These are phyloP conservation scores for Rhimphoctona megacephalus DNA, from an alignment of 2,888 invertebrate species.

Conservation along the genomic window DNA sequence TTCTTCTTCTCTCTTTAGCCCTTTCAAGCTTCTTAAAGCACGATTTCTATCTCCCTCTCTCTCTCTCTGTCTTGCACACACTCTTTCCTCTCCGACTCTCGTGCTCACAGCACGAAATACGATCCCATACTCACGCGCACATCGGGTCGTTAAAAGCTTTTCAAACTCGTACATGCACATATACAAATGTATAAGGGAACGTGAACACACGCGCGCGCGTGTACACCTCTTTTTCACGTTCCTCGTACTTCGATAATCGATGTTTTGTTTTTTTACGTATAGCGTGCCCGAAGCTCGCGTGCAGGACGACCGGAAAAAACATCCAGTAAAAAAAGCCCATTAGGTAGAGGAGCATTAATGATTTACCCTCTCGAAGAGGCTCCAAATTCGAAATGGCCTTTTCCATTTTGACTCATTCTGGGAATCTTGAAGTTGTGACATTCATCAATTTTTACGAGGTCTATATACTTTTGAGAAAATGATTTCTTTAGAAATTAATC, in stretches of 20 bases:
- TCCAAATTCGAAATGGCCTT: slow-evolving; percentile 11
- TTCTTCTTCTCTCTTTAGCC: slow-evolving; percentile 10
- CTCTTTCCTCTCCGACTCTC: slow-evolving; percentile 11
- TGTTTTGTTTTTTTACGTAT: slow-evolving; percentile 62
- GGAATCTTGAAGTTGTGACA: neutral
- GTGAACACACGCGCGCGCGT: slow-evolving; percentile 34
- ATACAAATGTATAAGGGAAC: neutral
- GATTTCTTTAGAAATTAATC: too few species aligned
- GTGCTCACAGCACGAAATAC: slow-evolving; percentile 75
- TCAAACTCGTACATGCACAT: slow-evolving; percentile 69
- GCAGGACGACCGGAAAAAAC: slow-evolving; percentile 35
- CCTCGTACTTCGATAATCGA: slow-evolving; percentile 66
- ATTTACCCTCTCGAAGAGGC: slow-evolving; percentile 5
- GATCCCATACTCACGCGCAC: slow-evolving; percentile 71
- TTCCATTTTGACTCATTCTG: slow-evolving; percentile 21
- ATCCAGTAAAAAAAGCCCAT: neutral
- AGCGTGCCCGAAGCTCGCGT: slow-evolving; percentile 59
- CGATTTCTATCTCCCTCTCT: slow-evolving; percentile 9
- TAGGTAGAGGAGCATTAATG: slow-evolving; percentile 9
- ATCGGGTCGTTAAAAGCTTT: slow-evolving; percentile 78
- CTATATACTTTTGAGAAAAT: neutral
- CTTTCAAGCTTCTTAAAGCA: slow-evolving; percentile 29
- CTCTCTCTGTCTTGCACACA: neutral
- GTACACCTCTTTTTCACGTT: slow-evolving; percentile 47
- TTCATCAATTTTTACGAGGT: neutral